A percentile compares a stretch with the other conserved stretches of the same genome.
Evolutionary conservation across 64 coral and sea anemone species (phyloP).

Genomic region (Dendrophyllia cribrosa): DNA sequence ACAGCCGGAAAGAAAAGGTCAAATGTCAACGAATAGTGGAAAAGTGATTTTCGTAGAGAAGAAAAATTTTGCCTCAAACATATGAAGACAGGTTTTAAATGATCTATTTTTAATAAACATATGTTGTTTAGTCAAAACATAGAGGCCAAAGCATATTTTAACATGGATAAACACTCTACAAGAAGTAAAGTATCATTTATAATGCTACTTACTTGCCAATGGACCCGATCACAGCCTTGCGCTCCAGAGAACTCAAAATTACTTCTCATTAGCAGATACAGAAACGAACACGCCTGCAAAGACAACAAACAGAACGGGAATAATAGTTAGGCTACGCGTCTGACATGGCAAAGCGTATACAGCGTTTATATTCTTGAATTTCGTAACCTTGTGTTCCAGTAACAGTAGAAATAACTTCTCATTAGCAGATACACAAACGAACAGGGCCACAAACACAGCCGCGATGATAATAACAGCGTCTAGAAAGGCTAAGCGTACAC

Average conservation of each 20-base stretch:
- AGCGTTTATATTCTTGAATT: too few species aligned
- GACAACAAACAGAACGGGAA: not conserved
- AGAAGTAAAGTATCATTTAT: too few species aligned
- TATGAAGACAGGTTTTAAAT: too few species aligned
- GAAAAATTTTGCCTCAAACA: too few species aligned
- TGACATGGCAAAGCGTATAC: not conserved
- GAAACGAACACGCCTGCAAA: constrained; percentile 77
- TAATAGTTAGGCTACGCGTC: not conserved
- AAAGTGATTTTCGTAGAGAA: too few species aligned
- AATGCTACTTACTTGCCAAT: constrained; percentile 85
- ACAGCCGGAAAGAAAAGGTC: too few species aligned
- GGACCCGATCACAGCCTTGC: constrained; percentile 88
- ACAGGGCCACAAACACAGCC: constrained; percentile 51
- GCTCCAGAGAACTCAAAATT: constrained; percentile 95
- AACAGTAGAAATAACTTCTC: constrained; percentile 95
- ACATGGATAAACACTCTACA: too few species aligned
- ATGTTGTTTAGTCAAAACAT: too few species aligned
- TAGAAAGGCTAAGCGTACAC: not conserved
- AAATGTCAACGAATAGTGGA: too few species aligned
- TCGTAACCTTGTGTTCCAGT: constrained; percentile 81
- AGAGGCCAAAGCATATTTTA: too few species aligned
- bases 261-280: constrained; percentile 98
- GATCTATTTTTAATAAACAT: too few species aligned
- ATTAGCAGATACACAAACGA: constrained; percentile 93
- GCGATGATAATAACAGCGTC: not conserved